Conservation (phyloP, 2,113 vertebrate species). For the Ovibos moschatus region DNA sequence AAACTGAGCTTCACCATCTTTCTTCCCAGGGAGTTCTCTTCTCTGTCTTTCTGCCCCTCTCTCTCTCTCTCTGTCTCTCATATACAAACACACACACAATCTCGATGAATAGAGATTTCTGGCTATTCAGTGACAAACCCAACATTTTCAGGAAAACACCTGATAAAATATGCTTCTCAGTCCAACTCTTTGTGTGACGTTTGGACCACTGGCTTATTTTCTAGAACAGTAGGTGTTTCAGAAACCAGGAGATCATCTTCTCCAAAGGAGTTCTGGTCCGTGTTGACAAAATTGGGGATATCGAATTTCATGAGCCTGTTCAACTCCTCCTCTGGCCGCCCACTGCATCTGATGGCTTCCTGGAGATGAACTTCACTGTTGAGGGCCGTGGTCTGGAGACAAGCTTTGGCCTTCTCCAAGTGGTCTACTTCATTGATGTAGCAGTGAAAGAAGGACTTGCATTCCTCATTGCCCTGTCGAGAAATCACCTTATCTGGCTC, state of each 20-base stretch:
- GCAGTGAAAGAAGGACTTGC: conserved; percentile 89
- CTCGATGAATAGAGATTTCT: background rate
- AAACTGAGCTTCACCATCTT: background rate
- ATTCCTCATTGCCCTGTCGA: conserved; percentile 81
- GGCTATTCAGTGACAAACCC: background rate
- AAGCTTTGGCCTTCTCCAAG: conserved; percentile 65
- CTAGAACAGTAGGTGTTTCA: conserved; percentile 83
- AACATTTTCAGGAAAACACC: background rate
- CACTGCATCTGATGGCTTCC: conserved; percentile 66
- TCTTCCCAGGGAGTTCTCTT: background rate
- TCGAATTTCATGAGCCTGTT: conserved; percentile 87
- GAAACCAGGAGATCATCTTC: conserved; percentile 91
- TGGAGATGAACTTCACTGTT: conserved; percentile 71
- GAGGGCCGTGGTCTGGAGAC: conserved; percentile 62
- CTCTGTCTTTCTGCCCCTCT: background rate
- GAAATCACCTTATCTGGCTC: conserved; percentile 86
- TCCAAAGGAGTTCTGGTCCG: conserved; percentile 87
- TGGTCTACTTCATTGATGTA: conserved; percentile 87
- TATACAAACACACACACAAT: background rate
- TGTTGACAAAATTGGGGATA: conserved; percentile 94
- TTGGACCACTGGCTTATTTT: conserved; percentile 79
- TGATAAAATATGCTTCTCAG: conserved; percentile 53
- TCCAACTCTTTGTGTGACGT: conserved; percentile 67
- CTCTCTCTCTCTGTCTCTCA: background rate
- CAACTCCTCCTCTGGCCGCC: conserved; percentile 74